These are phyloP conservation scores for Pseudomyrmex gracilis DNA, from an alignment of 1,140 invertebrate species.

Conservation along the genomic window DNA sequence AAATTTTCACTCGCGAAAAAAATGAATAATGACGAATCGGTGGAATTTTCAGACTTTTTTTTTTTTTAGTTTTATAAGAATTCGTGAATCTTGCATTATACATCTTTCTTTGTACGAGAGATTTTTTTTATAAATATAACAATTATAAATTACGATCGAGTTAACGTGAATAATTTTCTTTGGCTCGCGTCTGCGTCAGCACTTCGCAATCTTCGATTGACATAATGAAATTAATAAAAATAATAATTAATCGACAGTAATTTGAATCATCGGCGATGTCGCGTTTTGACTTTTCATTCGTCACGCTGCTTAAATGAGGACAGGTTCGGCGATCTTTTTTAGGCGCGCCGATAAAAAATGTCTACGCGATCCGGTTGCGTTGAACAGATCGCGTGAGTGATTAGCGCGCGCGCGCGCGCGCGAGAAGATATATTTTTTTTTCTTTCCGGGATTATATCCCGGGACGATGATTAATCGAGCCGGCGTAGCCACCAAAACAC, in stretches of 20 bases:
- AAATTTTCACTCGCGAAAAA: background rate
- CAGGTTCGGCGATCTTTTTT: conserved; percentile 15
- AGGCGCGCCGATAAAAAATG: conserved; percentile 43
- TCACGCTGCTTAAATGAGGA: conserved; percentile 43
- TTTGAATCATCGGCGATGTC: background rate
- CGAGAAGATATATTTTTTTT: conserved; percentile 35
- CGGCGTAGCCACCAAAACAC: conserved; percentile 6
- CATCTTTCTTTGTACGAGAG: background rate
- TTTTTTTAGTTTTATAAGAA: background rate
- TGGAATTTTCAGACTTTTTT: background rate
- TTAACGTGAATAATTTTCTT: background rate
- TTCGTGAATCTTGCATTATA: background rate
- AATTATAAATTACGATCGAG: background rate
- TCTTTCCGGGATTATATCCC: conserved; percentile 30
- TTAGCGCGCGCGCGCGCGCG: conserved; percentile 40
- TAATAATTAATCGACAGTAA: conserved; percentile 21
- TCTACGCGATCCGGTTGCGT: conserved; percentile 11
- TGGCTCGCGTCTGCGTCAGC: background rate
- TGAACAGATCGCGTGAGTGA: conserved; percentile 51
- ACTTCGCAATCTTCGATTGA: background rate
- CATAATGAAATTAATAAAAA: conserved; percentile 31
- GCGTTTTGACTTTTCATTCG: conserved; percentile 27
- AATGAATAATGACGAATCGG: background rate
- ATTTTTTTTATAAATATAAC: background rate
- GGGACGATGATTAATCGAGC: conserved; percentile 66